Evolutionary conservation across 2,113 vertebrate genomes (phyloP).

Genomic region (Brienomyrus brachyistius): DNA sequence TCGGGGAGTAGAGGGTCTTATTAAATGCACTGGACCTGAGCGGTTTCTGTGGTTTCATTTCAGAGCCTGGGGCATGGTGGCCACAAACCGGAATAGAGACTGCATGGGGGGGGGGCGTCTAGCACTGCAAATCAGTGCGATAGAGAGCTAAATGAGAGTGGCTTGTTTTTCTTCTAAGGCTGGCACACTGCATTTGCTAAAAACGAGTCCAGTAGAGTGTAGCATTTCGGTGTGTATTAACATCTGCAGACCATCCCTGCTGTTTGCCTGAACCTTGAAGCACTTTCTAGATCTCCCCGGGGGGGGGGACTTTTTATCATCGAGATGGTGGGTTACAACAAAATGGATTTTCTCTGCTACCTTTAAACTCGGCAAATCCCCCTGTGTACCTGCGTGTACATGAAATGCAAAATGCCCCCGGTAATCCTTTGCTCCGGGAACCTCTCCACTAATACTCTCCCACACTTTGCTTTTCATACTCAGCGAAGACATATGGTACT

Average conservation of each 20-base stretch:
- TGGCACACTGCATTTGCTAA: neutral
- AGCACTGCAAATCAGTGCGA: neutral
- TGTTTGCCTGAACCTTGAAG: constrained; percentile 4
- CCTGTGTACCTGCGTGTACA: neutral
- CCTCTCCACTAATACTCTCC: neutral
- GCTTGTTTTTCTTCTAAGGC: neutral
- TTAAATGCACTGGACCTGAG: constrained; percentile 26
- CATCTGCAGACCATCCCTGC: neutral
- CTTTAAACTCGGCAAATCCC: neutral
- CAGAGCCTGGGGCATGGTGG: neutral
- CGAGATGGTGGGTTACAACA: neutral
- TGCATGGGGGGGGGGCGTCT: neutral
- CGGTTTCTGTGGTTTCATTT: constrained; percentile 22
- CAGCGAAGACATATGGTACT: neutral
- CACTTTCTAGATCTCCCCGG: neutral
- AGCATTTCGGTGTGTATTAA: neutral
- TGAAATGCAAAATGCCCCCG: neutral
- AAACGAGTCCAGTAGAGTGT: neutral
- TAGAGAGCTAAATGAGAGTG: neutral
- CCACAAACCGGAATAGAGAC: neutral
- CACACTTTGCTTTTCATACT: neutral
- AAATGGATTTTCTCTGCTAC: neutral
- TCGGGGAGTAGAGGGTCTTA: constrained; percentile 17
- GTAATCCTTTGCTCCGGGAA: neutral
- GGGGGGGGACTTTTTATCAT: neutral